A percentile compares a stretch with the other conserved stretches of the same genome.
These are phyloP conservation scores for Lepidochitona cinerea DNA, from an alignment of 2,888 invertebrate species.

Conservation along the genomic window DNA sequence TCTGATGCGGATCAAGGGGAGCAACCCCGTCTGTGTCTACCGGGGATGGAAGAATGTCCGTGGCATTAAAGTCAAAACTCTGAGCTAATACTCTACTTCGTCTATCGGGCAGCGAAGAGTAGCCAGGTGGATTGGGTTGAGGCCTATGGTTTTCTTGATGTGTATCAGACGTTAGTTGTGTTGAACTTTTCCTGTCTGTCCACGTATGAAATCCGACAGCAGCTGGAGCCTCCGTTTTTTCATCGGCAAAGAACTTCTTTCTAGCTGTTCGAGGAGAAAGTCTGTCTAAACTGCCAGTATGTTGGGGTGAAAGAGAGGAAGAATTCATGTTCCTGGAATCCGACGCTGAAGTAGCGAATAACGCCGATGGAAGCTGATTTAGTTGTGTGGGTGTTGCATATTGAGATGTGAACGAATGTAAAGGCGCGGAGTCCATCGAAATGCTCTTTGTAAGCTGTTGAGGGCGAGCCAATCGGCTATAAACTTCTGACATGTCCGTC, in stretches of 20 bases:
- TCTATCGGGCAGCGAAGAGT: background rate
- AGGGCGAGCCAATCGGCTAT: constrained; percentile 13
- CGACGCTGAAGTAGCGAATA: constrained; percentile 8
- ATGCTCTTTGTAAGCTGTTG: constrained; percentile 40
- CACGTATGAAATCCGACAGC: constrained; percentile 38
- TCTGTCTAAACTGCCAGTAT: constrained; percentile 35
- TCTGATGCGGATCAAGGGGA: background rate
- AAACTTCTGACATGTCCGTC: constrained; percentile 21
- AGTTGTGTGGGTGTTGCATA: constrained; percentile 13
- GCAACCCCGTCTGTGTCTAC: background rate
- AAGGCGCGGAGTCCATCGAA: constrained; percentile 44
- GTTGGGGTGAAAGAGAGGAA: constrained; percentile 6
- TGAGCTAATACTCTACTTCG: background rate
- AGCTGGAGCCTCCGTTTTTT: constrained; percentile 6
- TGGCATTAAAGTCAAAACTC: background rate
- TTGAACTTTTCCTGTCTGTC: constrained; percentile 38
- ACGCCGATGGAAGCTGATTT: constrained; percentile 25
- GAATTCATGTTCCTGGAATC: constrained; percentile 4
- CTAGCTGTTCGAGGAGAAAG: constrained; percentile 52
- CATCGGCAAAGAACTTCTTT: constrained; percentile 51
- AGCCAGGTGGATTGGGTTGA: background rate
- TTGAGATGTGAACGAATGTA: background rate
- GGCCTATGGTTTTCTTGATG: background rate
- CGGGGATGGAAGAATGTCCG: background rate
- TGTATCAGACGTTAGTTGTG: background rate